Base-by-base conservation (phyloP, 2,113 vertebrate species). In the Alouatta palliata region DNA sequence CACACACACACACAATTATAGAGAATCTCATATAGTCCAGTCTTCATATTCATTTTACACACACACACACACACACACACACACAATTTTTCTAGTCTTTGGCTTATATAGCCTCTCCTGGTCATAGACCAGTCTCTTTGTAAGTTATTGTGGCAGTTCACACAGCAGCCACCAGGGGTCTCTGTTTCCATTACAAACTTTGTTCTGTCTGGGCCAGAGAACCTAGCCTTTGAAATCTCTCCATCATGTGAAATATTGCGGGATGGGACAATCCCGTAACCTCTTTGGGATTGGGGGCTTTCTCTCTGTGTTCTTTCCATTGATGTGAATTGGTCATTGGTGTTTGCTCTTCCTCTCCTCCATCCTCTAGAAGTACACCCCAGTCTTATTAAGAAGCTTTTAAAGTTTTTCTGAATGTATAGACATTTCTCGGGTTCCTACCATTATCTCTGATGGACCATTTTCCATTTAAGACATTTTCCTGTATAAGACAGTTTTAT, bases 21-120 rank as follows among this genome's bases (percentile, higher is more conserved):
- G 97, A 97, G 98, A 98, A 96, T 98, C 98, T 14, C 58, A 80
- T 95, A 3, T 98, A 98, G 97, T 96, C 97, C 82, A 95, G 98
- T 97, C 98, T 97, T 97, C 93, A 37, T 97, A 96, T 97, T 94
- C 52, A 30, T 61, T 61, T 61, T 96, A 85, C 96, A 98, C 97
- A 97, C 97, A 84, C 64, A 83, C 37, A 52, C 87, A 86, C 96
- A 96, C 95, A 96, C 98, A 94, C 49, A 84, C 54, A 56, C 79
- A 82, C 58, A 23, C 45, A 43, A 43, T 97, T 95, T 97, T 87
- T 93, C 81, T 98, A 96, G 97, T 97, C 98, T 98, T 45, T 91
- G 98, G 98, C 97, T 97, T 98, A 96, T 98, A 97, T 98, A 98
- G 97, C 97, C 97, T 97, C 96, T 98, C 96, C 97, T 97, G 96